These are phyloP conservation scores for Amblyopsis hoosieri DNA, from an alignment of 2,797 vertebrate species.

Conservation along the genomic window DNA sequence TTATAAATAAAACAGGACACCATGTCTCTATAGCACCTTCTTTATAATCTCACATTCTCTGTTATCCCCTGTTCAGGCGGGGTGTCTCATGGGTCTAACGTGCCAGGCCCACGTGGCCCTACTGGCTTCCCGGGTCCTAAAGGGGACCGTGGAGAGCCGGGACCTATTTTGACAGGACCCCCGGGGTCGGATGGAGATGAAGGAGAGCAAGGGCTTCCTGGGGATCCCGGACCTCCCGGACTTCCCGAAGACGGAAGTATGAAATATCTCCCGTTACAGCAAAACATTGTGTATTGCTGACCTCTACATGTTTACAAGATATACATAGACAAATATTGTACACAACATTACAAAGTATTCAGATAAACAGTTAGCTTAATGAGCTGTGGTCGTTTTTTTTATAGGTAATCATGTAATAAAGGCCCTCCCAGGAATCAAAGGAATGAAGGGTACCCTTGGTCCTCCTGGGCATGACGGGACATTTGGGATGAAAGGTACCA, in stretches of 20 bases:
- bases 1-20: too few relatives aligned
- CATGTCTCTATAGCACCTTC: too few relatives aligned
- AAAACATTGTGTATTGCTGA: background rate
- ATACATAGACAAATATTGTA: too few relatives aligned
- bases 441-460: conserved; percentile 48
- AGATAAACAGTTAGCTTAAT: too few relatives aligned
- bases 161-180: conserved; percentile 6
- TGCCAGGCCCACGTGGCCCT: conserved; percentile 30
- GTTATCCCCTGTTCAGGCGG: conserved; percentile 24
- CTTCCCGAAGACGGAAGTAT: conserved; percentile 54
- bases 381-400: conserved; percentile 6
- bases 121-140: conserved; percentile 51
- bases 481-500: conserved; percentile 62
- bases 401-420: conserved; percentile 47
- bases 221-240: conserved; percentile 54
- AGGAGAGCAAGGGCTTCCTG: conserved; percentile 52
- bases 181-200: conserved; percentile 53
- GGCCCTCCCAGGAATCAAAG: conserved; percentile 53
- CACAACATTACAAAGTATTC: too few relatives aligned
- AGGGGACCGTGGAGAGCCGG: conserved; percentile 62
- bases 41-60: background rate
- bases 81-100: conserved; percentile 10
- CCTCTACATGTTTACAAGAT: too few relatives aligned
- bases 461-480: conserved; percentile 34
- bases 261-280: background rate